Percentiles rank a stretch among this genome's conserved stretches.
These are phyloP conservation scores for Callionymus lyra DNA, from an alignment of 2,113 vertebrate genomes.

Conservation along the genomic window DNA sequence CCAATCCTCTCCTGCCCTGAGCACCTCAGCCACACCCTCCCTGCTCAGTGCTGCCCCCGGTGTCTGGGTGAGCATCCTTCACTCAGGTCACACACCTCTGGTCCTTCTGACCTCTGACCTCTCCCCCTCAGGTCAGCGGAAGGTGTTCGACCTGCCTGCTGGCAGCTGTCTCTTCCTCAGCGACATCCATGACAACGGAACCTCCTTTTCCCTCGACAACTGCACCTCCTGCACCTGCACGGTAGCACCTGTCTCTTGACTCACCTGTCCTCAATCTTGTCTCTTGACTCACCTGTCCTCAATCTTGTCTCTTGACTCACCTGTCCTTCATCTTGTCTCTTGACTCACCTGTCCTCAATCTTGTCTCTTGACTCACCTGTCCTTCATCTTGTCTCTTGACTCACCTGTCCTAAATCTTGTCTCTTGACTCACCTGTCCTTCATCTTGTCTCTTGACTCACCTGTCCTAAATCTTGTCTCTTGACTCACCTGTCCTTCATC, in stretches of 20 bases:
- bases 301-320: too few relatives aligned
- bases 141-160: slow-evolving; percentile 89
- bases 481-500: too few relatives aligned
- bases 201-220: slow-evolving; percentile 80
- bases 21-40: slow-evolving; percentile 81
- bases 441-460: too few relatives aligned
- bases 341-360: too few relatives aligned
- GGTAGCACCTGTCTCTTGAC: slow-evolving; percentile 53
- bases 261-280: background rate
- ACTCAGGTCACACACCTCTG: background rate
- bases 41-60: slow-evolving; percentile 87
- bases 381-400: too few relatives aligned
- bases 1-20: slow-evolving; percentile 92
- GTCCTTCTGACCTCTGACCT: background rate
- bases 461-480: background rate
- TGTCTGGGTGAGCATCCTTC: slow-evolving; percentile 77
- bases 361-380: background rate
- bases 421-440: too few relatives aligned
- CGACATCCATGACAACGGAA: slow-evolving; percentile 86
- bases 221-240: slow-evolving; percentile 86
- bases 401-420: too few relatives aligned
- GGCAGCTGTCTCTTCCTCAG: slow-evolving; percentile 95
- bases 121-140: slow-evolving; percentile 80
- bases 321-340: too few relatives aligned
- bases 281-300: background rate